phyloP scores from a whole-genome alignment of 1,140 invertebrate species.

The Polypedilum vanderplanki region DNA sequence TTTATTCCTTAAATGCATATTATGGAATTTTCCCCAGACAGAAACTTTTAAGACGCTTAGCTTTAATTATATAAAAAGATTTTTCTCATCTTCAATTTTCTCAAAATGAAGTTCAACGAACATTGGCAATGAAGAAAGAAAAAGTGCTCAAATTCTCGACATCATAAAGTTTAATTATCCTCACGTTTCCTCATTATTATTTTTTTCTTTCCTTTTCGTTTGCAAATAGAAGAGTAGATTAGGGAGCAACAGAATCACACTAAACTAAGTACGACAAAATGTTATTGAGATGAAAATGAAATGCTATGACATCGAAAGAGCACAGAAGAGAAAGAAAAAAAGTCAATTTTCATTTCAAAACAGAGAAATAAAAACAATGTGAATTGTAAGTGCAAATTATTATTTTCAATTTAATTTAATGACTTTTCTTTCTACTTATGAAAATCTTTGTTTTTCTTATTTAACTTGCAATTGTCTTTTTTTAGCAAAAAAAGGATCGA shows the following conservation, averaged over 20 bases:
- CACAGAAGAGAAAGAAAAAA: not conserved
- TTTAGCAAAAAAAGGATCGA: no score
- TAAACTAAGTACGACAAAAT: no score
- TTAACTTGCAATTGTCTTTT: not conserved
- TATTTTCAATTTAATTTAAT: constrained; percentile 27
- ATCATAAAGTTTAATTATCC: constrained; percentile 1
- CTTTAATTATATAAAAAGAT: not conserved
- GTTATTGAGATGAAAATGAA: no score
- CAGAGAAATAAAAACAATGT: constrained; percentile 7
- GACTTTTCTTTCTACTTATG: constrained; percentile 1
- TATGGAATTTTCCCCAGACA: no score
- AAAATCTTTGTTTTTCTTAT: not conserved
- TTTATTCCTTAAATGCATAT: not conserved
- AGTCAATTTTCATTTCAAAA: not conserved
- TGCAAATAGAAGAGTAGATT: not conserved
- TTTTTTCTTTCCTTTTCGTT: no score
- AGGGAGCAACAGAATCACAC: not conserved
- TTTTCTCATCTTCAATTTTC: not conserved
- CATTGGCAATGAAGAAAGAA: no score
- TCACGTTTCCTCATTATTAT: constrained; percentile 5
- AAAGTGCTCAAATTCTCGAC: not conserved
- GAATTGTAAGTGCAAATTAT: constrained; percentile 26
- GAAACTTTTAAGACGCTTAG: not conserved
- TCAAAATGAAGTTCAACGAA: not conserved
- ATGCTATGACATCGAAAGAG: no score